Percentiles rank a stretch among this genome's conserved stretches.
These are phyloP conservation scores for Eubasilissa regina DNA, from an alignment of 1,140 invertebrate species.

Conservation along the genomic window DNA sequence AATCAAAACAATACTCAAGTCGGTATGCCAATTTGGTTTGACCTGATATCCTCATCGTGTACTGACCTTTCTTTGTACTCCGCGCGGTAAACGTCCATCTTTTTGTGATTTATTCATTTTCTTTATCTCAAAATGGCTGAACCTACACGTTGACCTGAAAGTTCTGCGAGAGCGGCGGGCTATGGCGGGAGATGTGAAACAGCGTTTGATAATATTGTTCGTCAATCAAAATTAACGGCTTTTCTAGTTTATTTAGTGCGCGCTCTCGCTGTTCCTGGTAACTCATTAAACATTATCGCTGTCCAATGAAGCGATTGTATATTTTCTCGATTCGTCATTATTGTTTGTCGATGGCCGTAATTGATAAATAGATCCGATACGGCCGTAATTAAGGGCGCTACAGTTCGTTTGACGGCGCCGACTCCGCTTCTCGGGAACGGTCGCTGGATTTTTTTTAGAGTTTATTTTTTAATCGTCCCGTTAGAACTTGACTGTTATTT, in stretches of 20 bases:
- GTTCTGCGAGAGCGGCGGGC: too few relatives aligned
- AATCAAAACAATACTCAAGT: conserved; percentile 5
- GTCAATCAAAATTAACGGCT: too few relatives aligned
- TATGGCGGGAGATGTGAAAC: too few relatives aligned
- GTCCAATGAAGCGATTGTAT: not conserved
- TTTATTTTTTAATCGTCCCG: too few relatives aligned
- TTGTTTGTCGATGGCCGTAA: conserved; percentile 28
- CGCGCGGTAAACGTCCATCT: not conserved
- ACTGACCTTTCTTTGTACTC: not conserved
- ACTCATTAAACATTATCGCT: conserved; percentile 18
- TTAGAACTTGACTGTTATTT: too few relatives aligned
- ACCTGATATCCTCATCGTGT: not conserved
- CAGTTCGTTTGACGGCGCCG: conserved; percentile 22
- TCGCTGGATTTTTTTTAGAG: too few relatives aligned
- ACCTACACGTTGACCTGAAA: too few relatives aligned
- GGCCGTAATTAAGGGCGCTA: conserved; percentile 14
- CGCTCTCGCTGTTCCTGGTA: not conserved
- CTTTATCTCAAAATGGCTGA: too few relatives aligned
- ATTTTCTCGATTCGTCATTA: conserved; percentile 21
- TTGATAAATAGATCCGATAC: conserved; percentile 19
- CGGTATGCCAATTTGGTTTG: conserved; percentile 3
- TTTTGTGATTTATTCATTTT: too few relatives aligned
- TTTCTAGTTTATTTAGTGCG: not conserved
- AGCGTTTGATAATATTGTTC: too few relatives aligned
- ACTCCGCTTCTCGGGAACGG: not conserved